Base-by-base conservation (phyloP, 1,140 invertebrate species). In the Nasonia vitripennis region DNA sequence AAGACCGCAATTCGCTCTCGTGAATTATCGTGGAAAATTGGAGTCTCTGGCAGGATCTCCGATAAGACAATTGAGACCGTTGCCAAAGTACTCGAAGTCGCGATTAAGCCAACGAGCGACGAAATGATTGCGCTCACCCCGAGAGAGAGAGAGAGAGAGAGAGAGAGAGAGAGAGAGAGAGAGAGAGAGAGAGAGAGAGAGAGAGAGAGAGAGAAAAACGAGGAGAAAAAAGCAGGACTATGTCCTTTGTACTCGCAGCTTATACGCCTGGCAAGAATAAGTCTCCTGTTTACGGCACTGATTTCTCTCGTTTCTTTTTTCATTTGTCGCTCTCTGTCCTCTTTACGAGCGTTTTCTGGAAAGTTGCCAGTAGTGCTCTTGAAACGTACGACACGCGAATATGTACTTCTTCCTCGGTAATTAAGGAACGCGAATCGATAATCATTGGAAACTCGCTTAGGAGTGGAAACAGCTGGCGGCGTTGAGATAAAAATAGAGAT, bases 351-450 rank as follows among this genome's bases (percentile, higher is more conserved):
- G 68, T 10, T 27, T 79, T 83, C 75, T 87, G 80, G 80, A 83
- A 27, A 48, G 55, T 70, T 80, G 86, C 86, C 86, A 87, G 2
- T 6, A 37, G 74, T 83, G 34, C 55, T 83, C 27, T 27, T 2
- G 70, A 83, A 83, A 87, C 81, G 27, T 27, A 78, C 79, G 81
- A 85, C 86, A 85, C 81, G 86, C 81, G 86, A 85, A 87, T 87
- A 87, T 83, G 84, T 87, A 83, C 75, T 84, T 6, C 34, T 27
- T 27, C 34, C 34, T 0, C 37, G 34, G 80, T 87, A 85, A 85
- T 85, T 85, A 87, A 87, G 75, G 83, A 23, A 62, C 55, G 51
- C 6, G 5, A 27, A 27, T 3, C 17, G 71, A 87, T 87, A 85
- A 85, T 85, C 83, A 77, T 80, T 81, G 75, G 51, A 73, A 70